Conservation (phyloP, 2,888 invertebrate genomes). For the Hybos culiciformis region DNA sequence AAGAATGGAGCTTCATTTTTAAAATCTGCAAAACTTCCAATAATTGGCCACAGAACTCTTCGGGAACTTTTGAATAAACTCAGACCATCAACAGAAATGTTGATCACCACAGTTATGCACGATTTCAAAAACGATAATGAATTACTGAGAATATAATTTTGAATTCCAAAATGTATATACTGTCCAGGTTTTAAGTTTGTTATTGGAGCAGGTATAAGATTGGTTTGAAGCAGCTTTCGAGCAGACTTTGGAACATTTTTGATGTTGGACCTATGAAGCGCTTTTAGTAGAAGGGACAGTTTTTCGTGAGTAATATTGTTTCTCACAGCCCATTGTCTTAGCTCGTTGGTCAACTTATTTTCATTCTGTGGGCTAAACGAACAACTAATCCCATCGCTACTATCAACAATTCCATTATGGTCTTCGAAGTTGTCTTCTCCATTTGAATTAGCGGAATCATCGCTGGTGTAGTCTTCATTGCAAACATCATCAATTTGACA, state of each 20-base stretch:
- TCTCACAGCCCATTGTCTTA: not conserved
- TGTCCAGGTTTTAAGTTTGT: not conserved
- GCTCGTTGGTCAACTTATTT: too few relatives aligned
- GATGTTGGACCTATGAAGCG: slow-evolving; percentile 1
- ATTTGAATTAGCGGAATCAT: not conserved
- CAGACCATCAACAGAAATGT: slow-evolving; percentile 1
- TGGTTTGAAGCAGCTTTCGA: not conserved
- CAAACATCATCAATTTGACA: not conserved
- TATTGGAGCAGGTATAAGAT: not conserved
- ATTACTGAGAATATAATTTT: slow-evolving; percentile 3
- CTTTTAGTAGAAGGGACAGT: not conserved
- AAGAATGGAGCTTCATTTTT: not conserved
- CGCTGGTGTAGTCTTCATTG: not conserved
- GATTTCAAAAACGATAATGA: not conserved
- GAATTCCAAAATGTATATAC: slow-evolving; percentile 2
- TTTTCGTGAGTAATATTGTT: slow-evolving; percentile 2
- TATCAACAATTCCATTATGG: too few relatives aligned
- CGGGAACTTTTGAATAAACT: slow-evolving; percentile 4
- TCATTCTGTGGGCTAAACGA: too few relatives aligned
- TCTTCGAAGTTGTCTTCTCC: too few relatives aligned
- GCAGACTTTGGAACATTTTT: slow-evolving; percentile 1
- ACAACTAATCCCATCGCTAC: too few relatives aligned
- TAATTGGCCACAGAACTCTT: slow-evolving; percentile 3
- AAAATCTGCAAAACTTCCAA: slow-evolving; percentile 3
- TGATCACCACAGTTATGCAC: not conserved